Base-by-base conservation (phyloP, 2,113 vertebrate genomes). In the Mobula birostris region DNA sequence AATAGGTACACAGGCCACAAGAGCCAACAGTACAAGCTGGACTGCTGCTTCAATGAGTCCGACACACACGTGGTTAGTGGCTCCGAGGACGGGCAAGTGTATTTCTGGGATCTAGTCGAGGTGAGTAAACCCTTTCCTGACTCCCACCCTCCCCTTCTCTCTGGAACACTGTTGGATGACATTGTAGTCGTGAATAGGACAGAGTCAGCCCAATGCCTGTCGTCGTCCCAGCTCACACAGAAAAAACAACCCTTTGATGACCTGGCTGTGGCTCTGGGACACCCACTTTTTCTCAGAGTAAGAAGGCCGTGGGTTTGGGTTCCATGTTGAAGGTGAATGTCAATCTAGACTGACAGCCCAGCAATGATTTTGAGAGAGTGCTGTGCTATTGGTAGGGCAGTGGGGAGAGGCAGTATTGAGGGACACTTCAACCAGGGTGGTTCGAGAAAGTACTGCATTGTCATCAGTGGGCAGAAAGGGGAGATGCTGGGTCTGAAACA, bases 31-130 rank as follows among this genome's bases (percentile, higher is more conserved):
- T 99, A 98, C 95, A 98, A 98, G 95, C 96, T 99, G 95, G 98
- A 99, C 95, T 99, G 98, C 78, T 98, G 98, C 92, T 96, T 99
- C 24, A 98, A 97, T 0, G 97, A 97, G 94, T 98, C 96, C 15
- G 98, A 99, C 96, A 98, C 98, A 0, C 98, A 99, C 0, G 97
- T 99, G 61, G 96, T 98, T 94, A 97, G 98, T 95, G 98, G 98
- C 96, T 99, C 99, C 0, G 98, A 99, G 96, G 98, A 99, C 0
- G 98, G 98, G 4, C 96, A 97, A 0, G 97, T 99, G 56, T 98
- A 98, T 95, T 98, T 97, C 96, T 99, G 98, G 98, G 98, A 99
- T 95, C 96, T 99, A 93, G 97, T 99, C 61, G 98, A 99, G 97
- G 98, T 99, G 87, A 96, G 96, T 4, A 15, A 2, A 70, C 15